Evolutionary conservation across 2,888 invertebrate genomes (phyloP).

Genomic region (Osmoderma eremita): DNA sequence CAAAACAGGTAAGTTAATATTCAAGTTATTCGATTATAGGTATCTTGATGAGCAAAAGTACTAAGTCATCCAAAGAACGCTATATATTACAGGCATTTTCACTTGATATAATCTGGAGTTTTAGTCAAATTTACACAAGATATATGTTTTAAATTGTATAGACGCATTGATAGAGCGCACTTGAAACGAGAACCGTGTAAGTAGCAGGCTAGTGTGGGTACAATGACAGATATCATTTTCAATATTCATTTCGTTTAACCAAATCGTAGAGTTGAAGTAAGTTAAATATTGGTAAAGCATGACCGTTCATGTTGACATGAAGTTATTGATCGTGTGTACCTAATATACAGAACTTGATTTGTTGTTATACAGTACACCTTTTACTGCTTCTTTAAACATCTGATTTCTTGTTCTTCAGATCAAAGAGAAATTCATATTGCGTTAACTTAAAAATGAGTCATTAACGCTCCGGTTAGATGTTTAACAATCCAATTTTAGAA

Average conservation of each 20-base stretch:
- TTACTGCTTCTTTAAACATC: too few relatives aligned
- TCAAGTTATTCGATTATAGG: constrained; percentile 3
- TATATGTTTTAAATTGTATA: constrained; percentile 34
- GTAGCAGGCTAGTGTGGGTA: constrained; percentile 30
- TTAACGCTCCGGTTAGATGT: too few relatives aligned
- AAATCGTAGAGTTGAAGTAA: background rate
- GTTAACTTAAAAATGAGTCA: too few relatives aligned
- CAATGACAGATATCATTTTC: constrained; percentile 33
- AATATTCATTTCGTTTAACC: constrained; percentile 28
- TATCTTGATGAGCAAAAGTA: background rate
- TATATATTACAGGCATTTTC: constrained; percentile 38
- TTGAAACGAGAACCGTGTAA: constrained; percentile 28
- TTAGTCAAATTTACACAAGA: constrained; percentile 42
- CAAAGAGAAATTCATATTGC: too few relatives aligned
- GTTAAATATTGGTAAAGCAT: constrained; percentile 23
- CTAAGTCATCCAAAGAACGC: constrained; percentile 27
- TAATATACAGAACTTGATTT: too few relatives aligned
- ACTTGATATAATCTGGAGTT: constrained; percentile 36
- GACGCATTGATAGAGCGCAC: constrained; percentile 29
- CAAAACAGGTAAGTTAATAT: background rate
- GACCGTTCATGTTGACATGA: constrained; percentile 8
- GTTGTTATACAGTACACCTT: too few relatives aligned
- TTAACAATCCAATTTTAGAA: too few relatives aligned
- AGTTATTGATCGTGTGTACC: background rate
- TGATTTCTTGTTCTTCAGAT: too few relatives aligned